A percentile compares a stretch with the other conserved stretches of the same genome.
phyloP scores from a whole-genome alignment of 2,888 invertebrate species.

The Tanypteryx hageni region DNA sequence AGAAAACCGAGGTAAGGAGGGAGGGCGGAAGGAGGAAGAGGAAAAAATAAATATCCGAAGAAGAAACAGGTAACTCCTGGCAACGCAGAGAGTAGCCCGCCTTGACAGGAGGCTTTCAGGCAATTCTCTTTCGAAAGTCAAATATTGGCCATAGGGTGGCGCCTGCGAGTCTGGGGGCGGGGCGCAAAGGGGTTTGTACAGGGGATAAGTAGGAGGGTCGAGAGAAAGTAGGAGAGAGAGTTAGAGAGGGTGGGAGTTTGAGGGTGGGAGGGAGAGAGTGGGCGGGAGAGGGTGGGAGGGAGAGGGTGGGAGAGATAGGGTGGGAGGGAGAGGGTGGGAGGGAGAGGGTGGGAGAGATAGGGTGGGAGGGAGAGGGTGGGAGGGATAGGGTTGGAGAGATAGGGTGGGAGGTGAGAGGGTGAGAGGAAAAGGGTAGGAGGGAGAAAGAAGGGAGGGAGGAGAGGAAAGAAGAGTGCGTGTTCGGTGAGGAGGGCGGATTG shows the following conservation, averaged over 20 bases:
- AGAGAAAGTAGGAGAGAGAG: background rate
- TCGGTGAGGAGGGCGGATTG: background rate
- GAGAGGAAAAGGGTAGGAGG: background rate
- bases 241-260: background rate
- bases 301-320: no score
- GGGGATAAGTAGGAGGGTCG: slow-evolving; percentile 22
- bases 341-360: background rate
- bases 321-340: background rate
- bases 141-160: slow-evolving; percentile 60
- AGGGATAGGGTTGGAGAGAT: background rate
- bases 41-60: slow-evolving; percentile 11
- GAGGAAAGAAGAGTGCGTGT: background rate
- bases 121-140: slow-evolving; percentile 53
- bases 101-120: slow-evolving; percentile 59
- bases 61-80: slow-evolving; percentile 59
- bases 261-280: background rate
- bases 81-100: slow-evolving; percentile 19
- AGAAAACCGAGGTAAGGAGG: background rate
- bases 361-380: background rate
- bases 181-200: slow-evolving; percentile 59
- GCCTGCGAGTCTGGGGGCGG: slow-evolving; percentile 54
- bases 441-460: background rate
- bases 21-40: no score
- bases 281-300: background rate
- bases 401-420: background rate